Percentiles rank a stretch among this genome's conserved stretches.
Conservation (phyloP, 2,113 vertebrate species). For the Phycodurus eques region DNA sequence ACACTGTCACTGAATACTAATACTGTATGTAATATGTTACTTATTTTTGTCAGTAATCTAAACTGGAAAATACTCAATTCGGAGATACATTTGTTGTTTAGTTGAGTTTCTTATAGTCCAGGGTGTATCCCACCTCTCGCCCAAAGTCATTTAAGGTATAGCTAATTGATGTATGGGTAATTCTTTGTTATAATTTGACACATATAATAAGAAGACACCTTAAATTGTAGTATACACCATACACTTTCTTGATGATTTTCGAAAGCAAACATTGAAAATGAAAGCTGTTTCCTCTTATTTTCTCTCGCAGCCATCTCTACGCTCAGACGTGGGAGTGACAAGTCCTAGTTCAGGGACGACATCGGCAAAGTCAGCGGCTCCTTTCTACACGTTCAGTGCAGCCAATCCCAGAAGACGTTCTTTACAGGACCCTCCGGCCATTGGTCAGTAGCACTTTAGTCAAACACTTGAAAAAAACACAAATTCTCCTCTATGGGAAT, state of each 20-base stretch:
- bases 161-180: too few species aligned
- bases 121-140: too few species aligned
- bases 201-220: too few species aligned
- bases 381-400: constrained; percentile 85
- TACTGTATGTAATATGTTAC: too few species aligned
- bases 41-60: too few species aligned
- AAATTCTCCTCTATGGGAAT: neutral
- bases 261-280: neutral
- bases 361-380: constrained; percentile 83
- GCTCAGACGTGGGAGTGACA: constrained; percentile 81
- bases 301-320: constrained; percentile 80
- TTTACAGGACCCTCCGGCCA: constrained; percentile 81
- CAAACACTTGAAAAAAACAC: neutral
- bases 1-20: neutral
- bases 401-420: constrained; percentile 88
- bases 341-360: constrained; percentile 82
- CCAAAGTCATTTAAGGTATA: too few species aligned
- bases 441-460: constrained; percentile 74
- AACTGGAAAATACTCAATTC: too few species aligned
- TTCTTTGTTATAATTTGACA: too few species aligned
- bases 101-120: too few species aligned
- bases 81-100: too few species aligned
- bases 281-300: constrained; percentile 13
- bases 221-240: too few species aligned
- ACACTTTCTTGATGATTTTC: neutral